These are phyloP conservation scores for Drosophila oshimai DNA, from an alignment of 1,140 invertebrate species.

Conservation along the genomic window DNA sequence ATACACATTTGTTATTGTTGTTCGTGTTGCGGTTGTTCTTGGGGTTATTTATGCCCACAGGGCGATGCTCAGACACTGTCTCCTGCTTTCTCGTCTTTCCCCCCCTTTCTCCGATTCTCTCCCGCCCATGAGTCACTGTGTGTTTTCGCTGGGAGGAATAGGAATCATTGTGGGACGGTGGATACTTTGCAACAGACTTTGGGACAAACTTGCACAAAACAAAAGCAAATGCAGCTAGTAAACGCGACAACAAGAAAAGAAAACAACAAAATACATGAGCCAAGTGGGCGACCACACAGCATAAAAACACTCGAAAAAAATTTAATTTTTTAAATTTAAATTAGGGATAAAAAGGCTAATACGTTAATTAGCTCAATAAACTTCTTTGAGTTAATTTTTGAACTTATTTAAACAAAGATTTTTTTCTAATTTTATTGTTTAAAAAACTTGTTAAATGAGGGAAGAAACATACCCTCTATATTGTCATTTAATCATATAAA, in stretches of 20 bases:
- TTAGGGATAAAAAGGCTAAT: neutral
- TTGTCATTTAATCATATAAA: too few relatives aligned
- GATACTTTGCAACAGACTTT: conserved; percentile 59
- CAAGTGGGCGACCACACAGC: conserved; percentile 71
- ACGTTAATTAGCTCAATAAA: too few relatives aligned
- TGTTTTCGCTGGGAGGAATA: conserved; percentile 20
- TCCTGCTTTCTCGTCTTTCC: neutral
- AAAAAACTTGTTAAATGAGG: too few relatives aligned
- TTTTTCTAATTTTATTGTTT: too few relatives aligned
- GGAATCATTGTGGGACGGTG: conserved; percentile 65
- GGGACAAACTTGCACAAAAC: conserved; percentile 54
- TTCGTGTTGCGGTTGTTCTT: conserved; percentile 34
- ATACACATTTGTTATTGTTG: conserved; percentile 39
- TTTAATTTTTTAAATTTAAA: too few relatives aligned
- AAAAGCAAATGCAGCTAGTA: conserved; percentile 50
- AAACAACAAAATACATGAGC: conserved; percentile 30
- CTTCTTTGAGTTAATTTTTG: too few relatives aligned
- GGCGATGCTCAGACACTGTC: conserved; percentile 40
- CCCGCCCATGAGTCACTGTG: conserved; percentile 34
- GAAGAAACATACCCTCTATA: too few relatives aligned
- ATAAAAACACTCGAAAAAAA: conserved; percentile 49
- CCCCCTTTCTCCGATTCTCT: neutral
- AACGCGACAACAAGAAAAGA: conserved; percentile 17
- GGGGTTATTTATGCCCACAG: conserved; percentile 55
- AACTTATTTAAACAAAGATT: too few relatives aligned